Base-by-base conservation (phyloP, 2,888 invertebrate species). In the Lacanobia oleracea region DNA sequence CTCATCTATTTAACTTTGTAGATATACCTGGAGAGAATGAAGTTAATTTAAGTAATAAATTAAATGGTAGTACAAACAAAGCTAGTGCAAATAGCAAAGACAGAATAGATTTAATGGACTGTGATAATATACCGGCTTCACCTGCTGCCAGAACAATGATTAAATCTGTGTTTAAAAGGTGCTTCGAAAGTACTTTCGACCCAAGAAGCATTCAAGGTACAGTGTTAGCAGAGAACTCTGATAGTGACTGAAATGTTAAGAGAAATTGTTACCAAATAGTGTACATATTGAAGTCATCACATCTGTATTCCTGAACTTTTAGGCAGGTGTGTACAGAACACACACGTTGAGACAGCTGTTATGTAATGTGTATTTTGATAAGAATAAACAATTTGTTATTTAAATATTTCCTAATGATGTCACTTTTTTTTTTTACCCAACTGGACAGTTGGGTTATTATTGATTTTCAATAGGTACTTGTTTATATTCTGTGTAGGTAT, bases 121-220 rank as follows among this genome's bases (percentile, higher is more conserved):
- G 91, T 86, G 97, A 97, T 82, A 89, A 95, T 23, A 95, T 97
- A 59, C 97, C 97, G 53, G 95, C 92, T 48, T 97, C 97, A 8
- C 97, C 97, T 10, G 94, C 97, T 69, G 95, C 96, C 8, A 97
- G 96, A 37, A 96, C 95, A 63, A 95, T 95, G 77, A 97, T 97
- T 0, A 96, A 97, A 88, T 94, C 96, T 1, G 97, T 98, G 68
- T 98, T 98, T 87, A 97, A 97, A 77, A 96, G 97, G 75, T 98
- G 98, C 90, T 98, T 97, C 91, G 97, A 98, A 91, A 94, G 96
- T 59, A 98, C 98, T n/a, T 97, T 97, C 87, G 96, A 97, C 85
- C 96, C 97, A 12, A 94, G 95, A 82, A 96, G 96, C 75, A 96
- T 97, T 53, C 96, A 96, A 80, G 96, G 97, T 83, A 93, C 93